Percentiles rank a stretch among this genome's conserved stretches.
These are phyloP conservation scores for Leguminivora glycinivorella DNA, from an alignment of 1,140 invertebrate species.

Conservation along the genomic window DNA sequence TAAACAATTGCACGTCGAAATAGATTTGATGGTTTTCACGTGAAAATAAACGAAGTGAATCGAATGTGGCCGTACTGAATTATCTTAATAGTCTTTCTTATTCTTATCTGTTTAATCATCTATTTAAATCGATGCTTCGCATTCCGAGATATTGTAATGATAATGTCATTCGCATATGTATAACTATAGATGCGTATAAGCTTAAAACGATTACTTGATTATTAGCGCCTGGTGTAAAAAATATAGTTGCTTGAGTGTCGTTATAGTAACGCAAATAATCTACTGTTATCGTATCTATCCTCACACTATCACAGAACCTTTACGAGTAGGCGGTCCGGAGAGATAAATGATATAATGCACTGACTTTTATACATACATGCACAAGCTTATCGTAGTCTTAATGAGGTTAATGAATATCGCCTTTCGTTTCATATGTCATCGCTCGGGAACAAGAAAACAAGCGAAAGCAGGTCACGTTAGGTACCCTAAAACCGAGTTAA, in stretches of 20 bases:
- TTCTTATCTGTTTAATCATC: not conserved
- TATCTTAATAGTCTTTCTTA: not conserved
- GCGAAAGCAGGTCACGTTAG: not conserved
- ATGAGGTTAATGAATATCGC: not conserved
- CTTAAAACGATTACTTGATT: too few species aligned
- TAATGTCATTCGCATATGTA: not conserved
- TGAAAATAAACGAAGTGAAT: not conserved
- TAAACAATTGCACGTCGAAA: slow-evolving; percentile 59
- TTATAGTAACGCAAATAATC: not conserved
- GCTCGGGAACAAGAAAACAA: not conserved
- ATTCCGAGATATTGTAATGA: not conserved
- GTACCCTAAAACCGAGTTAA: too few species aligned
- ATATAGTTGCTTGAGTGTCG: not conserved
- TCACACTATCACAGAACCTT: not conserved
- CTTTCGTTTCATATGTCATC: not conserved
- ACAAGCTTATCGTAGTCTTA: not conserved
- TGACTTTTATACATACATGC: not conserved
- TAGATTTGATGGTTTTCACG: slow-evolving; percentile 45
- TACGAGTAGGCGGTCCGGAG: not conserved
- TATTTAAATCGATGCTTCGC: not conserved
- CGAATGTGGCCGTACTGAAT: not conserved
- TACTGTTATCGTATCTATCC: not conserved
- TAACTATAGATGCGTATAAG: not conserved
- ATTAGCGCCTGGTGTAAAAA: too few species aligned
- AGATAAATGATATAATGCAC: not conserved